A percentile compares a stretch with the other conserved stretches of the same genome.
These are phyloP conservation scores for Chouioia cunea DNA, from an alignment of 2,888 invertebrate species.

Conservation along the genomic window DNA sequence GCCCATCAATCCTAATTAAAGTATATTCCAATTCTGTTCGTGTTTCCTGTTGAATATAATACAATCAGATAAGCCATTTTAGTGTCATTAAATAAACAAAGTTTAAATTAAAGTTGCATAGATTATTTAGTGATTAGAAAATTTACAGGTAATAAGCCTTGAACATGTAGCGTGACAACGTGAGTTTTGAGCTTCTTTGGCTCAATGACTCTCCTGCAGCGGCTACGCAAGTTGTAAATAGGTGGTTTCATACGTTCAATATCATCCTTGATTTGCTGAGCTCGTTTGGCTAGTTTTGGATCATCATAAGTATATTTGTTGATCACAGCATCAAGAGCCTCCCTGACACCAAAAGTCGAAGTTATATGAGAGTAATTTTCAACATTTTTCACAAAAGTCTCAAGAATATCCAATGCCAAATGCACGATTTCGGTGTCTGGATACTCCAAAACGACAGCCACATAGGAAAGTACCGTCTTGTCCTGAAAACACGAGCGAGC, in stretches of 20 bases:
- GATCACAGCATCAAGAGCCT: constrained; percentile 63
- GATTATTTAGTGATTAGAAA: constrained; percentile 8
- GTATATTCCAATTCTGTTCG: constrained; percentile 65
- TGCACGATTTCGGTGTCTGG: constrained; percentile 61
- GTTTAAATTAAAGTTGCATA: background rate
- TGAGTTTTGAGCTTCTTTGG: constrained; percentile 66
- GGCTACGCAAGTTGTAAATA: constrained; percentile 65
- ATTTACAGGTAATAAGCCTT: constrained; percentile 63
- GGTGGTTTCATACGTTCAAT: constrained; percentile 67
- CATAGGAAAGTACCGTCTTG: constrained; percentile 65
- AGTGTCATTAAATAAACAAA: too few species aligned
- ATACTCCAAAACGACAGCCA: constrained; percentile 64
- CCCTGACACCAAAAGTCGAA: constrained; percentile 65
- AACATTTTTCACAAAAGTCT: constrained; percentile 64
- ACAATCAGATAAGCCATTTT: too few species aligned
- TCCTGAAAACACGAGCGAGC: constrained; percentile 56
- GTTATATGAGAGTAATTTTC: constrained; percentile 67
- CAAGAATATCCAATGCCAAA: constrained; percentile 62
- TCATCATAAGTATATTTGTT: constrained; percentile 62
- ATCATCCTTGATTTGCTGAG: constrained; percentile 62
- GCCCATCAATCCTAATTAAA: constrained; percentile 65
- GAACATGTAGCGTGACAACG: constrained; percentile 63
- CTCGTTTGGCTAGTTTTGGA: constrained; percentile 61
- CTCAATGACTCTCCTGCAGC: constrained; percentile 65
- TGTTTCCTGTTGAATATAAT: constrained; percentile 58